Evolutionary conservation across 2,888 invertebrate species (phyloP), one percentile per base, ranked within the genome.

Genomic region (Drosophila testacea): DNA sequence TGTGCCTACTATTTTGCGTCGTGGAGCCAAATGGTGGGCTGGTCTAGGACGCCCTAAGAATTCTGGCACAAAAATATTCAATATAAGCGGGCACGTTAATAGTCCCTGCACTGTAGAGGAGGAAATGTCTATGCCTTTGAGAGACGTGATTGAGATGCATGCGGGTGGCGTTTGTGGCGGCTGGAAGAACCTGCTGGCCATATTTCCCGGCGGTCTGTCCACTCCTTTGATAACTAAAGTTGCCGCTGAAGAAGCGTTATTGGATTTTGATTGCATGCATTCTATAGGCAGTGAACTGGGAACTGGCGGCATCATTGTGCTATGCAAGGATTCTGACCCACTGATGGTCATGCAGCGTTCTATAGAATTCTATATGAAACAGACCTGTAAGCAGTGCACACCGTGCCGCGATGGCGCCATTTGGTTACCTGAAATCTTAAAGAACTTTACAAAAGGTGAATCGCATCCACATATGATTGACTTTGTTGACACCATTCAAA

Each of bases 41-140:
- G 95, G 96, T 0, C 97, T 99, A 92, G 99, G 99, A 0, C 95
- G 99, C 11, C 95, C 96, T 0, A 95, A 98, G 91, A 99, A 99
- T 93, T 96, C 97, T 0, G 99, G 99, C 77, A 99, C 98, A 0
- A 99, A 98, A 93, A 93, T 99, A 50, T 99, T 96, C 93, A 99
- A 98, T 93, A 99, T 99, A 77, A 98, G 98, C 0, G 98, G 99
- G 0, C 98, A 99, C 91, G 99, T 99, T 1, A 97, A 97, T 91
- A 96, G 96, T 46, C 99, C 99, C 0, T 98, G 98, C 92, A 99
- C 99, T 0, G 99, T 99, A 0, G 99, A 99, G 92, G 99, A 99
- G 91, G 98, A 99, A 93, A 99, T 99, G 98, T 98, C 98, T 60
- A 96, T 99, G 68, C 96, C 98, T 0, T 93, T 99, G 63, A 96